Evolutionary conservation across 2,888 invertebrate genomes (phyloP).

Genomic region (Xestia rhomboidea): DNA sequence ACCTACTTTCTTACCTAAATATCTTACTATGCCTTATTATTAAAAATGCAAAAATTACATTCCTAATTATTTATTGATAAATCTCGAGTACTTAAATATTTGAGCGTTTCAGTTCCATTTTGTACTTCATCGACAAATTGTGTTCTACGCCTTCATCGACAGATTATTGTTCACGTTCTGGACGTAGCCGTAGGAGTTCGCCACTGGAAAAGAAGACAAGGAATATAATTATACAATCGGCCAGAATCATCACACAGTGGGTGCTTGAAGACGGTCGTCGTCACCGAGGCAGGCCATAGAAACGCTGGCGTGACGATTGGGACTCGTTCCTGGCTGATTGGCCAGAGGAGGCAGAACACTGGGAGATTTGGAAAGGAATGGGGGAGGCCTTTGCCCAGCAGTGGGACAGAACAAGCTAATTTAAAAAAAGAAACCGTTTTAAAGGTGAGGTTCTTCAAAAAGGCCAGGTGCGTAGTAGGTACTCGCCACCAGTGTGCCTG

Average conservation of each 20-base stretch:
- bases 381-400: too few species aligned
- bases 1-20: conserved; percentile 22
- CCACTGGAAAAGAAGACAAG: conserved; percentile 85
- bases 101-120: conserved; percentile 41
- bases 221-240: background rate
- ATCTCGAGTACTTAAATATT: conserved; percentile 14
- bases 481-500: background rate
- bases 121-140: conserved; percentile 39
- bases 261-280: too few species aligned
- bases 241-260: too few species aligned
- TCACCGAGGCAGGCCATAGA: too few species aligned
- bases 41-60: conserved; percentile 56
- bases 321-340: too few species aligned
- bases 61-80: conserved; percentile 23
- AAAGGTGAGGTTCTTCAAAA: background rate
- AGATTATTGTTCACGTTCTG: conserved; percentile 75
- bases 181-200: conserved; percentile 90
- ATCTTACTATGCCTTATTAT: conserved; percentile 46
- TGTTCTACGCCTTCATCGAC: conserved; percentile 31
- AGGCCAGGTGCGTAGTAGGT: background rate
- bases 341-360: too few species aligned
- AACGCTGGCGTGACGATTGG: too few species aligned
- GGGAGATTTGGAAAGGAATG: too few species aligned
- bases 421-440: too few species aligned
- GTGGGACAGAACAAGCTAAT: too few species aligned